Percentiles rank a stretch among this genome's conserved stretches.
Conservation (phyloP, 2,888 invertebrate genomes). For the Drosophila dives region DNA sequence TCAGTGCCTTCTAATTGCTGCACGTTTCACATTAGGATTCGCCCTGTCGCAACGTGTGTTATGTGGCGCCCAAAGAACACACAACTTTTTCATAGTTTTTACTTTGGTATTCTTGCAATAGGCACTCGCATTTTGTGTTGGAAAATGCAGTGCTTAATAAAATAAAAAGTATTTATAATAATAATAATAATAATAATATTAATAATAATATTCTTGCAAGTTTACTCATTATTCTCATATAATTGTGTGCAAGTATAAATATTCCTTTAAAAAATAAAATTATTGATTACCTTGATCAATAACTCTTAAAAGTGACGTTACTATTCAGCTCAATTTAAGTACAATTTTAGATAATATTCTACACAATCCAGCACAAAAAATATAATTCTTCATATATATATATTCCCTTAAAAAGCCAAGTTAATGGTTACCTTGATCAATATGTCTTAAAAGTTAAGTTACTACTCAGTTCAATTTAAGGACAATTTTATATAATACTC, state of each 20-base stretch:
- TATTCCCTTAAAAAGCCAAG: too few species aligned
- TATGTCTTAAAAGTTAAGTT: too few species aligned
- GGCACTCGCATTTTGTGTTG: neutral
- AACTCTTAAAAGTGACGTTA: neutral
- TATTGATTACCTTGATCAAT: neutral
- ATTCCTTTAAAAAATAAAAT: neutral
- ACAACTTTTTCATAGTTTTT: constrained; percentile 1
- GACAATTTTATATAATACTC: too few species aligned
- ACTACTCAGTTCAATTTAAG: too few species aligned
- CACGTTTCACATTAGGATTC: constrained; percentile 52
- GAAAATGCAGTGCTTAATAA: neutral
- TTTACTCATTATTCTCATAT: neutral
- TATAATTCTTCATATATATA: neutral
- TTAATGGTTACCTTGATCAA: too few species aligned
- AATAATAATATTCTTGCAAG: too few species aligned
- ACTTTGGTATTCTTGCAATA: neutral
- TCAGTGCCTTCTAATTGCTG: constrained; percentile 54
- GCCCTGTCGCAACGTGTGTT: constrained; percentile 38
- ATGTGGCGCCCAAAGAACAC: constrained; percentile 5
- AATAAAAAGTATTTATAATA: neutral
- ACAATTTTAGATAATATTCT: too few species aligned
- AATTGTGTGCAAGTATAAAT: neutral
- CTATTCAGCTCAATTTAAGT: neutral
- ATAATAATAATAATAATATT: too few species aligned
- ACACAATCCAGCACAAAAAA: neutral